Percentiles rank a stretch among this genome's conserved stretches.
Conservation (phyloP, 2,888 invertebrate genomes). For the Sinodicranocentrus sp. region DNA sequence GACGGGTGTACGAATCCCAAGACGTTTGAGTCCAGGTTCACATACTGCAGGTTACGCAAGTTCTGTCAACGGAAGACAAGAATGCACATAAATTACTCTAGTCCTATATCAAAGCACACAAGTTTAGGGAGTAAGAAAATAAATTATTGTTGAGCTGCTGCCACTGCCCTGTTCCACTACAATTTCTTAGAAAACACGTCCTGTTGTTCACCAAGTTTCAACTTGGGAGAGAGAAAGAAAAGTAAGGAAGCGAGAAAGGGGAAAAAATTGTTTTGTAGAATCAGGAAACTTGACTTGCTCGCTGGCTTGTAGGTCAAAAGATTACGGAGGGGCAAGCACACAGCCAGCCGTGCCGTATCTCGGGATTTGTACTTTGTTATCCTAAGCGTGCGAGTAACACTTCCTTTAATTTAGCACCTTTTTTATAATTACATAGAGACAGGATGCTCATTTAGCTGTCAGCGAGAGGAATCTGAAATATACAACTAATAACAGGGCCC, state of each 20-base stretch:
- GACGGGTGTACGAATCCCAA: slow-evolving; percentile 74
- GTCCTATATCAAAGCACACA: slow-evolving; percentile 42
- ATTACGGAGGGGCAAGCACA: too few species aligned
- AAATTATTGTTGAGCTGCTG: slow-evolving; percentile 52
- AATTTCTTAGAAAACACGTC: slow-evolving; percentile 19
- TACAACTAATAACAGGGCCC: slow-evolving; percentile 23
- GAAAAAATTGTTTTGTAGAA: slow-evolving; percentile 27
- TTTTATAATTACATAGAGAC: slow-evolving; percentile 60
- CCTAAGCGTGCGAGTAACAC: slow-evolving; percentile 2
- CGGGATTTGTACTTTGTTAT: slow-evolving; percentile 26
- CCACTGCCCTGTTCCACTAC: slow-evolving; percentile 15
- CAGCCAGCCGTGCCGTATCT: too few species aligned
- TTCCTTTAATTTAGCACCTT: slow-evolving; percentile 68
- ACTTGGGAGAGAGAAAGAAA: slow-evolving; percentile 28
- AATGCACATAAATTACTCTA: slow-evolving; percentile 66
- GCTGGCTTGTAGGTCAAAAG: slow-evolving; percentile 60
- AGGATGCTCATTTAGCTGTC: slow-evolving; percentile 64
- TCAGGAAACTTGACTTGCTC: slow-evolving; percentile 42
- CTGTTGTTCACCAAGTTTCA: slow-evolving; percentile 40
- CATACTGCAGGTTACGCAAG: slow-evolving; percentile 75
- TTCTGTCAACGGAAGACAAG: slow-evolving; percentile 70
- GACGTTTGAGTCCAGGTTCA: slow-evolving; percentile 76
- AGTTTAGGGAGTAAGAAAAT: slow-evolving; percentile 47
- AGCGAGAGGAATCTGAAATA: slow-evolving; percentile 37
- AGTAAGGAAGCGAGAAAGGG: neutral